Base-by-base conservation (phyloP, 2,113 vertebrate genomes). In the Globicephala melas region DNA sequence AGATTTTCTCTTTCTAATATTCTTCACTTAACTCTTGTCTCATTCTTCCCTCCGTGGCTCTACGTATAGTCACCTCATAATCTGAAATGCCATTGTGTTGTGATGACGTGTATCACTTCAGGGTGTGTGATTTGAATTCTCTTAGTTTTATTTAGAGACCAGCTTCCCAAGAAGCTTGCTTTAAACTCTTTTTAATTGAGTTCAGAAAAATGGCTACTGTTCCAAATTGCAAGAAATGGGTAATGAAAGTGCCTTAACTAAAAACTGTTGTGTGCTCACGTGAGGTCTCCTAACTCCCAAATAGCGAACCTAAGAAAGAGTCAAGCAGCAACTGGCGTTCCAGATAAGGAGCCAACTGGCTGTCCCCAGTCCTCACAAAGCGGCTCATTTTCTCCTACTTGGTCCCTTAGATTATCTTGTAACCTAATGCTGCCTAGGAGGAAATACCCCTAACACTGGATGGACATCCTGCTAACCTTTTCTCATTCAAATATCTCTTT, bases 131-230 rank as follows among this genome's bases (percentile, higher is more conserved):
- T 94, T 74, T 76, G 38, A 68, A 77, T 84, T 91, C 3, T 80
- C 83, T 85, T 50, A 50, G 11, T 83, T 94, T 94, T 71, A 83
- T 63, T 95, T 94, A 91, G 47, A 96, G 94, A 68, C 7, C 3
- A 41, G 6, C 10, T 92, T 95, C 76, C 83, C 80, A 91, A 88
- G 67, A 91, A 96, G 44, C 68, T 77, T 44, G 6, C 89, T 89
- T 93, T 93, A 91, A 77, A 55, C 86, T 88, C 41, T 68, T 83
- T 83, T 62, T 79, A 94, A 92, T 33, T 92, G 86, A 85, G 63
- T 79, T 95, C 28, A 84, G 74, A 94, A 90, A 94, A 97, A 95
- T 76, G 50, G 41, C 83, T 70, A 21, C 63, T 23, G 21, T 44
- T 96, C 68, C 41, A 95, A 8, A 88, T 70, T 92, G 25, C 25